These are phyloP conservation scores for Rhincodon typus DNA, from an alignment of 2,797 vertebrate genomes.

Conservation along the genomic window DNA sequence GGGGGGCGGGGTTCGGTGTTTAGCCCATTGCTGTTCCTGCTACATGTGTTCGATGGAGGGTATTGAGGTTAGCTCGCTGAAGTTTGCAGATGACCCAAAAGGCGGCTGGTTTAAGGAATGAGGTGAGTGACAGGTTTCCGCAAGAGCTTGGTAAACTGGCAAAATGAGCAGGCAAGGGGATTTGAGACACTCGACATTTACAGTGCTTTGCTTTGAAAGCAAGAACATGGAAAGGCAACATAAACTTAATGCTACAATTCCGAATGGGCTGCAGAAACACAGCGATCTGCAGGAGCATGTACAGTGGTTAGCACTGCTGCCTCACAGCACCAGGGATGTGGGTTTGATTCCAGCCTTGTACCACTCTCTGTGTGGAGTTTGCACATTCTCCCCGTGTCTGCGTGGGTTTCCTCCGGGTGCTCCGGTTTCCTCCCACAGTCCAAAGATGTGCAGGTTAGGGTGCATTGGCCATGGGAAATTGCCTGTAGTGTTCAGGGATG, in stretches of 20 bases:
- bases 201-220: neutral
- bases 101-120: neutral
- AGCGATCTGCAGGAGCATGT: neutral
- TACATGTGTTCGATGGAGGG: neutral
- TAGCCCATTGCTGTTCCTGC: neutral
- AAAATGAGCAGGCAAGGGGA: neutral
- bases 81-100: neutral
- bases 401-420: no score
- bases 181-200: neutral
- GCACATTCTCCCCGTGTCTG: no score
- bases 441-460: no score
- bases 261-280: neutral
- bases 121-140: neutral
- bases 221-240: neutral
- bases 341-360: no score
- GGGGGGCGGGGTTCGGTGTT: neutral
- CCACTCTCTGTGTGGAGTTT: no score
- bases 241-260: neutral
- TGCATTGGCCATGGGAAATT: no score
- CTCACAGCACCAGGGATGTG: no score
- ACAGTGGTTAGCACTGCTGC: no score
- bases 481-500: no score
- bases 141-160: neutral
- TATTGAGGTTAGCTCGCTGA: neutral
- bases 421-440: no score